Conservation (phyloP, 1,140 invertebrate genomes). For the Anthonomus grandis region DNA sequence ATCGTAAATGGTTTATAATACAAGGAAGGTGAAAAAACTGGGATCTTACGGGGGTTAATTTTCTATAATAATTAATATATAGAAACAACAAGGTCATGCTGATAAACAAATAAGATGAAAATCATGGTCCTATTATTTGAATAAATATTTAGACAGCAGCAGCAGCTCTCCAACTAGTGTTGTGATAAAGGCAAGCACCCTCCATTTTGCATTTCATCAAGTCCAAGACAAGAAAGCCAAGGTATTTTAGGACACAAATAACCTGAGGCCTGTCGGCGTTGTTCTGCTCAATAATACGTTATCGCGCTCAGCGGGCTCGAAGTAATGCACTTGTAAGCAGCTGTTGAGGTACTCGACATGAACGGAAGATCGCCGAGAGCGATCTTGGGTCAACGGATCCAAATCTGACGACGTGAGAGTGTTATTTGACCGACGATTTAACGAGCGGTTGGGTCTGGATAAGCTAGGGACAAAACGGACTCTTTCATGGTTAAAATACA, state of each 20-base stretch:
- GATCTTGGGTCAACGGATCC: constrained; percentile 26
- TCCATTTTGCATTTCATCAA: no score
- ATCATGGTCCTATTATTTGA: constrained; percentile 21
- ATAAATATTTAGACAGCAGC: constrained; percentile 21
- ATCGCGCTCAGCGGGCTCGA: constrained; percentile 42
- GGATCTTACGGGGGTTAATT: no score
- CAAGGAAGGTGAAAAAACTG: no score
- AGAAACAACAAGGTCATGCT: no score
- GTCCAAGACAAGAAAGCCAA: no score
- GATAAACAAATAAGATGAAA: no score
- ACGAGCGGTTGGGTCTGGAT: background rate
- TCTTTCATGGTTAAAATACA: background rate
- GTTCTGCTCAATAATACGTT: constrained; percentile 46
- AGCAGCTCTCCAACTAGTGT: constrained; percentile 18
- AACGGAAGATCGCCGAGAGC: constrained; percentile 32
- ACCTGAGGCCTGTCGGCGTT: constrained; percentile 39
- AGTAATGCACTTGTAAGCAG: constrained; percentile 43
- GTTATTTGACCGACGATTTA: constrained; percentile 23
- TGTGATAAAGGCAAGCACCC: constrained; percentile 24
- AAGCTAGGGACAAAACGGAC: background rate
- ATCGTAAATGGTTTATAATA: no score
- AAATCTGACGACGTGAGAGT: constrained; percentile 25
- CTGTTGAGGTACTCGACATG: constrained; percentile 35
- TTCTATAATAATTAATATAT: no score
- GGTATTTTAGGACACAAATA: constrained; percentile 32